These are phyloP conservation scores for Lineus longissimus DNA, from an alignment of 1,140 invertebrate genomes.

Conservation along the genomic window DNA sequence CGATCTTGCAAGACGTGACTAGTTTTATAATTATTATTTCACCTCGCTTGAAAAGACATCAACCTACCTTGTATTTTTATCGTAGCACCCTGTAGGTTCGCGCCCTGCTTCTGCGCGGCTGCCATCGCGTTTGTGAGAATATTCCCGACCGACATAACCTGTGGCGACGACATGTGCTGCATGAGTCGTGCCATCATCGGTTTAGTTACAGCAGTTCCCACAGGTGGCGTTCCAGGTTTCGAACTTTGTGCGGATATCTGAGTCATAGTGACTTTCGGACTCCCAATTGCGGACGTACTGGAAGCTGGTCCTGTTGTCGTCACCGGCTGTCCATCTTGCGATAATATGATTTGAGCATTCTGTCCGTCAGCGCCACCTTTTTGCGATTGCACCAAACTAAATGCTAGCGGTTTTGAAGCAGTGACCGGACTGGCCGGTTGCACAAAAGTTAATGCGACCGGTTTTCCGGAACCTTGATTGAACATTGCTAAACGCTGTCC, in stretches of 20 bases:
- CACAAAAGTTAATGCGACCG: neutral
- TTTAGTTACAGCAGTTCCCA: slow-evolving; percentile 16
- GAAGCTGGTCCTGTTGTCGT: neutral
- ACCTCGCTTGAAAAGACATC: too few relatives aligned
- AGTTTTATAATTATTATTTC: too few relatives aligned
- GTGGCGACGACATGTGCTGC: slow-evolving; percentile 33
- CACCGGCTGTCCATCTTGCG: too few relatives aligned
- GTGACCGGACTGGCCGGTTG: neutral
- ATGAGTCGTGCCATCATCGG: slow-evolving; percentile 43
- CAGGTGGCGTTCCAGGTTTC: neutral
- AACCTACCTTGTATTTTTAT: slow-evolving; percentile 38
- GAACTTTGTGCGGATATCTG: neutral
- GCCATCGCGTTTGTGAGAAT: slow-evolving; percentile 23
- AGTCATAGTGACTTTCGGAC: neutral
- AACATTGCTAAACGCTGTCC: neutral
- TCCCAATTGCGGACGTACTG: neutral
- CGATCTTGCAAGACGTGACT: too few relatives aligned
- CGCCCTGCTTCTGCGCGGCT: slow-evolving; percentile 24
- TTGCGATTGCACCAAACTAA: neutral
- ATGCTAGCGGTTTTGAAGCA: neutral
- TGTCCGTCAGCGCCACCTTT: too few relatives aligned
- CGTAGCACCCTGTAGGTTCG: slow-evolving; percentile 25
- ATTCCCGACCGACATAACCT: slow-evolving; percentile 44
- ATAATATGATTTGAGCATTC: too few relatives aligned
- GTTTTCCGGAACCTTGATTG: neutral